Evolutionary conservation across 2,113 vertebrate species (phyloP).

Genomic region (Echinops telfairi): DNA sequence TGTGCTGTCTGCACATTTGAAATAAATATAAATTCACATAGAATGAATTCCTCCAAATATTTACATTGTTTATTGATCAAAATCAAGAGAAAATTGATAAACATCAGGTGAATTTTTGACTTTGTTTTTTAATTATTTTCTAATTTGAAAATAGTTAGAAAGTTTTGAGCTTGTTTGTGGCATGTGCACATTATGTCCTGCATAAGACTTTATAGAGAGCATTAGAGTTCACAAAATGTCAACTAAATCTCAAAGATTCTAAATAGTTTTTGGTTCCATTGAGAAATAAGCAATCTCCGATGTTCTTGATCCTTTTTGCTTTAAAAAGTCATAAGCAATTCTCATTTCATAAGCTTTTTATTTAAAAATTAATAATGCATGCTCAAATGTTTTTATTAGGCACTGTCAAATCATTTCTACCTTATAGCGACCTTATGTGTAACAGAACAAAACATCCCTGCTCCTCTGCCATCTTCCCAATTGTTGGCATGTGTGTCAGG

Average conservation of each 20-base stretch:
- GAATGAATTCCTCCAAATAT: neutral
- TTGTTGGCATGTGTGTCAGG: too few relatives aligned
- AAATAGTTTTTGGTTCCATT: neutral
- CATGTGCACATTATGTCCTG: neutral
- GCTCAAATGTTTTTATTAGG: neutral
- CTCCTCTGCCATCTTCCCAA: too few relatives aligned
- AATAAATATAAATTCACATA: neutral
- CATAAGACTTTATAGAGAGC: neutral
- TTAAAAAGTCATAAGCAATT: neutral
- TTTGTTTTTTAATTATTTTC: conserved; percentile 38
- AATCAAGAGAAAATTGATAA: neutral
- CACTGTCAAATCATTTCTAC: too few relatives aligned
- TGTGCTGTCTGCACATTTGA: neutral
- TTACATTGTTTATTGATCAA: conserved; percentile 16
- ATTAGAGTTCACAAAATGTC: conserved; percentile 14
- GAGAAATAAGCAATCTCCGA: neutral
- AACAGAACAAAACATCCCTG: too few relatives aligned
- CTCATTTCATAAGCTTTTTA: neutral
- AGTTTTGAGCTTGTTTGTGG: neutral
- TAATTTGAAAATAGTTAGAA: neutral
- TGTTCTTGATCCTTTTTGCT: neutral
- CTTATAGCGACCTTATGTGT: too few relatives aligned
- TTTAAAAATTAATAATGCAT: neutral
- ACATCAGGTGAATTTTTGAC: neutral
- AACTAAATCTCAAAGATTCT: neutral